Evolutionary conservation across 1,140 invertebrate genomes (phyloP).

Genomic region (Bombus pyrosoma): DNA sequence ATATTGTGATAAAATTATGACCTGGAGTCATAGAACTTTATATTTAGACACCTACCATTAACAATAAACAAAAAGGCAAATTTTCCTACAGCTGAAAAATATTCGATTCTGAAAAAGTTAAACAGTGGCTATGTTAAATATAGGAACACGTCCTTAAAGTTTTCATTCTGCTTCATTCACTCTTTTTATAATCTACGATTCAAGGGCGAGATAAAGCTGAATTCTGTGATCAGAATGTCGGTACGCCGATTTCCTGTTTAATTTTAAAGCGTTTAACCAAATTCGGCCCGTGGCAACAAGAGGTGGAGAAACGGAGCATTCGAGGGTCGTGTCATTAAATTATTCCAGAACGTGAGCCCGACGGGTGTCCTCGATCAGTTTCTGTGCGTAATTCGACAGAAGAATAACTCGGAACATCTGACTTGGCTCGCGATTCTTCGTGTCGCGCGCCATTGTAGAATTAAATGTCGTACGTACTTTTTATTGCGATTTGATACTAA

Average conservation of each 20-base stretch:
- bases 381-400: conserved; percentile 40
- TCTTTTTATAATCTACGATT: neutral
- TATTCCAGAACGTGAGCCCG: conserved; percentile 73
- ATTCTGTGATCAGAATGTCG: neutral
- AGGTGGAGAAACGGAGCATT: conserved; percentile 39
- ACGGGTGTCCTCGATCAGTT: conserved; percentile 68
- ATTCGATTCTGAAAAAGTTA: too few species aligned
- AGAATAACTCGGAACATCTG: conserved; percentile 57
- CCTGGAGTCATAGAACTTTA: too few species aligned
- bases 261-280: conserved; percentile 72
- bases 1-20: too few species aligned
- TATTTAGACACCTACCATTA: too few species aligned
- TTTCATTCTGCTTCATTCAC: too few species aligned
- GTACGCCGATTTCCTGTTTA: conserved; percentile 63
- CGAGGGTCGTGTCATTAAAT: conserved; percentile 75
- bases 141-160: too few species aligned
- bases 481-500: neutral
- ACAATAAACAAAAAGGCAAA: too few species aligned
- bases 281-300: conserved; percentile 56
- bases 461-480: neutral
- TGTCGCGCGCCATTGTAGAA: neutral
- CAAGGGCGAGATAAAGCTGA: neutral
- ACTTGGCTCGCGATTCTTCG: conserved; percentile 40
- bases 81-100: too few species aligned
- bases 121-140: too few species aligned